Conservation (phyloP, 2,888 invertebrate genomes). For the Parascotia fuliginaria region DNA sequence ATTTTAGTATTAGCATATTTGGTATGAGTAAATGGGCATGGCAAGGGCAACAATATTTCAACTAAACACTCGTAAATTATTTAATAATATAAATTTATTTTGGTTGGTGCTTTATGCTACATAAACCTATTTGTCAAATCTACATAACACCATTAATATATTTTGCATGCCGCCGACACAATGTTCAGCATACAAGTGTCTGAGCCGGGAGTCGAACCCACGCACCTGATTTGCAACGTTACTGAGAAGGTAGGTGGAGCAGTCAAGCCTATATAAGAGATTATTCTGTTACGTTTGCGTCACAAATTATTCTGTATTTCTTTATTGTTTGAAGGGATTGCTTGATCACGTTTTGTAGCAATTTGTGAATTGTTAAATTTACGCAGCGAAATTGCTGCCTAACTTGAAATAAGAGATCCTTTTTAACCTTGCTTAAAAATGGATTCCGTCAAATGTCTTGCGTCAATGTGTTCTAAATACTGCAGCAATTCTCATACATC, state of each 20-base stretch:
- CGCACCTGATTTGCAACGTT: constrained; percentile 80
- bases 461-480: no score
- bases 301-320: not conserved
- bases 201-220: constrained; percentile 71
- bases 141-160: constrained; percentile 68
- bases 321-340: not conserved
- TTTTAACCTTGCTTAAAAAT: no score
- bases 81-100: constrained; percentile 23
- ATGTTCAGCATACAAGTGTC: constrained; percentile 62
- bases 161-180: constrained; percentile 67
- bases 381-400: no score
- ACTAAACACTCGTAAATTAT: not conserved
- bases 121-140: constrained; percentile 67
- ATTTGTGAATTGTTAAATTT: no score
- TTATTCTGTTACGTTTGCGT: constrained; percentile 44
- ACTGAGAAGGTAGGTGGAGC: constrained; percentile 62
- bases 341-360: no score
- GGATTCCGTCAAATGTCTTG: no score
- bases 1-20: no score
- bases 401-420: no score
- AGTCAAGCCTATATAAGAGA: constrained; percentile 44
- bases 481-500: no score
- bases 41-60: no score
- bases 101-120: constrained; percentile 29
- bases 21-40: no score